These are phyloP conservation scores for Drosophila setosimentum DNA, from an alignment of 2,888 invertebrate genomes.

Conservation along the genomic window DNA sequence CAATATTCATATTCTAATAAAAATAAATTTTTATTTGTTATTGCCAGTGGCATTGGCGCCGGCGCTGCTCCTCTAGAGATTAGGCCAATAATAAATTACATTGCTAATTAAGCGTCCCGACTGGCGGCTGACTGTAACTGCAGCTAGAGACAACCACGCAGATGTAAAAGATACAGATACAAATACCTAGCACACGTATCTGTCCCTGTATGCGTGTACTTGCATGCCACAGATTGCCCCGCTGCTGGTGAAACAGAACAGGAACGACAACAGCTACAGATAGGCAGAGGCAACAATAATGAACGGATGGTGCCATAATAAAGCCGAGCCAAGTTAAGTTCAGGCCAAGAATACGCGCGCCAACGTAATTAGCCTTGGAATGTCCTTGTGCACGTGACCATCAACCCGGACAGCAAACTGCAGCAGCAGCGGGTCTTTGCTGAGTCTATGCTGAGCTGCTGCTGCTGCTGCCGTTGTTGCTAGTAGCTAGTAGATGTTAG, in stretches of 20 bases:
- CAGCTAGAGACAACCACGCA: slow-evolving; percentile 67
- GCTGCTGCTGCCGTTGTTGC: neutral
- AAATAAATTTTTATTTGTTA: slow-evolving; percentile 77
- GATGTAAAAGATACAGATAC: slow-evolving; percentile 71
- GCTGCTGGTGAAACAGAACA: slow-evolving; percentile 12
- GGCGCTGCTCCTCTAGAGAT: slow-evolving; percentile 52
- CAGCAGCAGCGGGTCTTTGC: slow-evolving; percentile 35
- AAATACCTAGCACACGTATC: slow-evolving; percentile 19
- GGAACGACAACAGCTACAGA: slow-evolving; percentile 17
- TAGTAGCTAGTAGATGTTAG: neutral
- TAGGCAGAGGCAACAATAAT: slow-evolving; percentile 56
- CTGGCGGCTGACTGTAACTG: slow-evolving; percentile 37
- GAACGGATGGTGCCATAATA: slow-evolving; percentile 65
- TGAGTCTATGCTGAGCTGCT: slow-evolving; percentile 16
- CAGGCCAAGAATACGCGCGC: slow-evolving; percentile 49
- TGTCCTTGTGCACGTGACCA: slow-evolving; percentile 81
- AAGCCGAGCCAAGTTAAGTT: slow-evolving; percentile 43
- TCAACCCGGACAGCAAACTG: slow-evolving; percentile 39
- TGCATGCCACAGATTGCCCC: slow-evolving; percentile 65
- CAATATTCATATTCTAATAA: slow-evolving; percentile 68
- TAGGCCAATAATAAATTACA: slow-evolving; percentile 77
- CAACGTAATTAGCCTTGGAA: slow-evolving; percentile 79
- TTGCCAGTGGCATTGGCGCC: slow-evolving; percentile 62
- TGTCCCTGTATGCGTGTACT: slow-evolving; percentile 18
- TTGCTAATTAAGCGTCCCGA: slow-evolving; percentile 71